These are phyloP conservation scores for Pemphredon lugubris DNA, from an alignment of 2,888 invertebrate genomes.

Conservation along the genomic window DNA sequence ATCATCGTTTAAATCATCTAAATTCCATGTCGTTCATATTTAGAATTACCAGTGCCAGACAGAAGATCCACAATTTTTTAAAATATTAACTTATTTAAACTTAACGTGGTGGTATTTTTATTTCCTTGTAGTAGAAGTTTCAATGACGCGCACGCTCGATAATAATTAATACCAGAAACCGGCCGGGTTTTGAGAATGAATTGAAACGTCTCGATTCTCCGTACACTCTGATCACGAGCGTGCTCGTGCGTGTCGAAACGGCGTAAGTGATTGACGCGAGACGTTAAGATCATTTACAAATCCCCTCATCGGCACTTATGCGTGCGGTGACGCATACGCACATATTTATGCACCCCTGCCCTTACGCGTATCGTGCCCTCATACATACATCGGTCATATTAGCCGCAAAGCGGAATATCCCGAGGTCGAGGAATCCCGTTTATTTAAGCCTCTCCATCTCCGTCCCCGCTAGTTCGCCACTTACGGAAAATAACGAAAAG, in stretches of 20 bases:
- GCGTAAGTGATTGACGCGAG: slow-evolving; percentile 76
- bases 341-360: slow-evolving; percentile 77
- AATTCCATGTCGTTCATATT: too few relatives aligned
- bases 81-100: too few relatives aligned
- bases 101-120: too few relatives aligned
- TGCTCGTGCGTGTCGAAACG: slow-evolving; percentile 53
- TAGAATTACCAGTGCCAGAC: too few relatives aligned
- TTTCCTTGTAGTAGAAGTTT: too few relatives aligned
- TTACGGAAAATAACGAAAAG: too few relatives aligned
- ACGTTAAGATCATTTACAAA: slow-evolving; percentile 76
- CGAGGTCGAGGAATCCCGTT: slow-evolving; percentile 40
- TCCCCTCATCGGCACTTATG: slow-evolving; percentile 70
- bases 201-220: slow-evolving; percentile 1
- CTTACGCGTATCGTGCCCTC: slow-evolving; percentile 55
- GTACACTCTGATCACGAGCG: background rate
- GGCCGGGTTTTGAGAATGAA: too few relatives aligned
- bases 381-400: slow-evolving; percentile 76
- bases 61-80: too few relatives aligned
- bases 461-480: too few relatives aligned
- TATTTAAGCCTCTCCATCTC: slow-evolving; percentile 40
- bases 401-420: slow-evolving; percentile 62
- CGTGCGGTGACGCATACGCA: slow-evolving; percentile 78
- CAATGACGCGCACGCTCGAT: too few relatives aligned
- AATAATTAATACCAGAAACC: too few relatives aligned
- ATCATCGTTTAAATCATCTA: too few relatives aligned